Percentiles rank a stretch among this genome's conserved stretches.
phyloP scores from a whole-genome alignment of 2,888 invertebrate species.

The Anodontia alba region DNA sequence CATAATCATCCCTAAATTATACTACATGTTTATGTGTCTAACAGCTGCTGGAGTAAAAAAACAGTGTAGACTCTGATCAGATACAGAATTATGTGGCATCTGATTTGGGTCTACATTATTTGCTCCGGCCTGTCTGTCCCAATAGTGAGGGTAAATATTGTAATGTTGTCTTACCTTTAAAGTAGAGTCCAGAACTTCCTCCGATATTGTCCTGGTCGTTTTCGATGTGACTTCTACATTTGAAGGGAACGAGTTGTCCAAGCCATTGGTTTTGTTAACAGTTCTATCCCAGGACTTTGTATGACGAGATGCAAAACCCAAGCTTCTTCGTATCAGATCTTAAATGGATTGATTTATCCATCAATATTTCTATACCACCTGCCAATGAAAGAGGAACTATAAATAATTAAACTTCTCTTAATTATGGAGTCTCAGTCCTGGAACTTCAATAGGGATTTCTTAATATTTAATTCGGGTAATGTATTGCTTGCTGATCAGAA shows the following conservation, averaged over 20 bases:
- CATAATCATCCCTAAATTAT: no score
- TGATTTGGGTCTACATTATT: no score
- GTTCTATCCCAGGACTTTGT: neutral
- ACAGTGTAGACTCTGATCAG: no score
- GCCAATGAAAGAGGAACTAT: conserved; percentile 5
- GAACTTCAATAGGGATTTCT: neutral
- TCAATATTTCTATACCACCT: neutral
- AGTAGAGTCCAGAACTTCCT: neutral
- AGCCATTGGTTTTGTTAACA: neutral
- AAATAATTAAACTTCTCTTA: conserved; percentile 13
- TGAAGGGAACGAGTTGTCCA: no score
- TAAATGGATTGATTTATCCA: conserved; percentile 10
- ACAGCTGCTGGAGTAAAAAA: no score
- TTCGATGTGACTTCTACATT: no score
- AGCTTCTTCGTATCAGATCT: neutral
- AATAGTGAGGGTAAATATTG: no score
- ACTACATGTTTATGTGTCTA: no score
- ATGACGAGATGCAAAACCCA: neutral
- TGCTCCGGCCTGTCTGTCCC: no score
- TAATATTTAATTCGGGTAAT: conserved; percentile 2
- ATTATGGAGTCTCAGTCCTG: neutral
- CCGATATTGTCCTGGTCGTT: neutral
- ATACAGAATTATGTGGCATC: no score
- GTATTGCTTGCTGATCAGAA: no score
- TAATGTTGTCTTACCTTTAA: neutral